A percentile compares a stretch with the other conserved stretches of the same genome.
Conservation (phyloP, 2,888 invertebrate genomes). For the Liodrosophila aerea region DNA sequence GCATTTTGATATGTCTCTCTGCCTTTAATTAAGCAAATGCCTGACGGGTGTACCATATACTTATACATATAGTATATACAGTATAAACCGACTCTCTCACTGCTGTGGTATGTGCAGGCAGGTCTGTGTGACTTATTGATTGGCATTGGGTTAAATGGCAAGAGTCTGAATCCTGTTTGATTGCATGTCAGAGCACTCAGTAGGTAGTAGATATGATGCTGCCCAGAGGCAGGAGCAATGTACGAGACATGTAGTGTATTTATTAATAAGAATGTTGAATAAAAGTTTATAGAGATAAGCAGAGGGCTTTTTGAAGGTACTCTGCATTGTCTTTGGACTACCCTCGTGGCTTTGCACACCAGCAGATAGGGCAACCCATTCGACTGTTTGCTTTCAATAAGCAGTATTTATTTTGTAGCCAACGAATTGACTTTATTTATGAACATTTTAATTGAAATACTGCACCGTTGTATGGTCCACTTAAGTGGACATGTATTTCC, state of each 20-base stretch:
- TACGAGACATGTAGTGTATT: slow-evolving; percentile 20
- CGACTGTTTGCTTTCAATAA: slow-evolving; percentile 44
- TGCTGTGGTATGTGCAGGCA: background rate
- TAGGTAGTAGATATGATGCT: slow-evolving; percentile 1
- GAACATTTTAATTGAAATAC: slow-evolving; percentile 12
- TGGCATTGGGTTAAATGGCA: slow-evolving; percentile 61
- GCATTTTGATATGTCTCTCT: slow-evolving; percentile 53
- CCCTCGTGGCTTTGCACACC: too few species aligned
- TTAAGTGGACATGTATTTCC: too few species aligned
- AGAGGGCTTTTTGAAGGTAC: too few species aligned
- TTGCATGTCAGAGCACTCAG: slow-evolving; percentile 51
- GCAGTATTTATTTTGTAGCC: background rate
- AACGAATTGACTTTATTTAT: slow-evolving; percentile 21
- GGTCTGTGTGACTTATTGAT: slow-evolving; percentile 67
- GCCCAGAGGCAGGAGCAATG: slow-evolving; percentile 21
- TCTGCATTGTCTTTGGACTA: too few species aligned
- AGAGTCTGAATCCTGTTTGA: slow-evolving; percentile 52
- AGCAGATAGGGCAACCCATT: slow-evolving; percentile 7
- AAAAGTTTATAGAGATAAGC: background rate
- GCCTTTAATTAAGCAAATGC: slow-evolving; percentile 75
- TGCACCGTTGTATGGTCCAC: too few species aligned
- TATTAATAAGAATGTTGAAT: too few species aligned
- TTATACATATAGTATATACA: background rate
- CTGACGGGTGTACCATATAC: slow-evolving; percentile 35
- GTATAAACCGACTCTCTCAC: too few species aligned